Evolutionary conservation across 2,113 vertebrate species (phyloP).

Genomic region (Mustela lutreola): DNA sequence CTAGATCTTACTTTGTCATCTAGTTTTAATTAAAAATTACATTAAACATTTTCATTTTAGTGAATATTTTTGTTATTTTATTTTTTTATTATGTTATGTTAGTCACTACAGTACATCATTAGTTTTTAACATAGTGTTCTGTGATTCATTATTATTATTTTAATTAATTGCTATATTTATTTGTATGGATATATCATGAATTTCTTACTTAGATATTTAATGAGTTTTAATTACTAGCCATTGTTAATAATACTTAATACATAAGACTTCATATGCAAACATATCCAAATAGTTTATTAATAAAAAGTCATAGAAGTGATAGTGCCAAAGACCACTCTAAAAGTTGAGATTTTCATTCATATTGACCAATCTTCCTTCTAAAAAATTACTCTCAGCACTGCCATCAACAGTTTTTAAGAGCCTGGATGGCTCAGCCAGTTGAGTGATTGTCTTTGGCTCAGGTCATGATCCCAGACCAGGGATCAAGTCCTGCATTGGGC

Average conservation of each 20-base stretch:
- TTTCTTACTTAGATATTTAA: background rate
- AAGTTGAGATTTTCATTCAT: background rate
- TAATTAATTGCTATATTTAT: background rate
- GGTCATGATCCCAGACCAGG: too few species aligned
- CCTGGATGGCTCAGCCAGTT: too few species aligned
- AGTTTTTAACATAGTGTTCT: too few species aligned
- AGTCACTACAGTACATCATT: too few species aligned
- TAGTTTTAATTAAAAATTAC: background rate
- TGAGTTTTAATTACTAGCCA: background rate
- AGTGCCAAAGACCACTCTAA: background rate
- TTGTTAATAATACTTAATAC: background rate
- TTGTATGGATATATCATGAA: background rate
- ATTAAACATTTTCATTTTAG: background rate
- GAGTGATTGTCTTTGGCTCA: too few species aligned
- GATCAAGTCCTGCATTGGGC: too few species aligned
- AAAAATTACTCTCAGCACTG: background rate
- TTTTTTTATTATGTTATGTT: too few species aligned
- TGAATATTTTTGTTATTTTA: background rate
- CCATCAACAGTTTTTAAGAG: background rate
- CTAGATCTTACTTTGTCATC: background rate
- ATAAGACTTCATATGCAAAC: background rate
- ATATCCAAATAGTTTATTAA: background rate
- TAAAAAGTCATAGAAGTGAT: slow-evolving; percentile 28
- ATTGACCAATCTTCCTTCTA: background rate
- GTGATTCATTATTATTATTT: background rate